Percentiles rank a stretch among this genome's conserved stretches.
Conservation (phyloP, 2,113 vertebrate genomes). For the Paralichthys olivaceus region DNA sequence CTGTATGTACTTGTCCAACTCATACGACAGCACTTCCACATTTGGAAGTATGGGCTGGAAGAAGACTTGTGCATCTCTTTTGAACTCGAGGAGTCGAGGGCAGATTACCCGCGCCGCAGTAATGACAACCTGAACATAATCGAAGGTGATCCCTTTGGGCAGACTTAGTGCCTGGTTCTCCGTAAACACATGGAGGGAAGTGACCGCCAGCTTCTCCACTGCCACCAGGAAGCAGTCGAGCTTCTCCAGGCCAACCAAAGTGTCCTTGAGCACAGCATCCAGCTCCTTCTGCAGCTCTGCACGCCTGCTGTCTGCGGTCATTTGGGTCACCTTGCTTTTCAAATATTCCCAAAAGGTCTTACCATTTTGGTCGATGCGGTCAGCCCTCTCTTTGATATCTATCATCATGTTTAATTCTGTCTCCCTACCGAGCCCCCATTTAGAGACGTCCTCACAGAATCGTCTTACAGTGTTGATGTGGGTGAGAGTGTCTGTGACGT, state of each 20-base stretch:
- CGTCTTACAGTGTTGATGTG: constrained; percentile 37
- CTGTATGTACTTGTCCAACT: constrained; percentile 76
- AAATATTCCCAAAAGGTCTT: constrained; percentile 52
- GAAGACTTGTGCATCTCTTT: constrained; percentile 60
- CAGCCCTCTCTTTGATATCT: constrained; percentile 56
- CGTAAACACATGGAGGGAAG: constrained; percentile 73
- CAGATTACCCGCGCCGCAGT: constrained; percentile 41
- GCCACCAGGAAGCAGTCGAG: constrained; percentile 75
- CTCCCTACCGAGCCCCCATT: constrained; percentile 52
- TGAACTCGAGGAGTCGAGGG: constrained; percentile 74
- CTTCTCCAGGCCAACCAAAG: constrained; percentile 66
- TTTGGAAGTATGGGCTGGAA: constrained; percentile 73
- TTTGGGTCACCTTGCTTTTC: constrained; percentile 43
- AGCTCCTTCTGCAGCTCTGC: constrained; percentile 71
- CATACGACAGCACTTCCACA: constrained; percentile 64
- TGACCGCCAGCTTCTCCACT: constrained; percentile 79
- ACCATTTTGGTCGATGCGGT: background rate
- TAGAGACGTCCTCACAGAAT: constrained; percentile 37
- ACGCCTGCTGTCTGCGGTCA: constrained; percentile 24
- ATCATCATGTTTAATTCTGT: constrained; percentile 50
- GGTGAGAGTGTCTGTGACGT: constrained; percentile 48
- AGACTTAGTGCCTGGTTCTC: constrained; percentile 48
- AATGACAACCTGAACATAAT: constrained; percentile 57
- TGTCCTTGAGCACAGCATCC: constrained; percentile 49
- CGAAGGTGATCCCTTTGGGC: constrained; percentile 31